A percentile compares a stretch with the other conserved stretches of the same genome.
Evolutionary conservation across 2,888 invertebrate species (phyloP).

Genomic region (Apodemia zela): DNA sequence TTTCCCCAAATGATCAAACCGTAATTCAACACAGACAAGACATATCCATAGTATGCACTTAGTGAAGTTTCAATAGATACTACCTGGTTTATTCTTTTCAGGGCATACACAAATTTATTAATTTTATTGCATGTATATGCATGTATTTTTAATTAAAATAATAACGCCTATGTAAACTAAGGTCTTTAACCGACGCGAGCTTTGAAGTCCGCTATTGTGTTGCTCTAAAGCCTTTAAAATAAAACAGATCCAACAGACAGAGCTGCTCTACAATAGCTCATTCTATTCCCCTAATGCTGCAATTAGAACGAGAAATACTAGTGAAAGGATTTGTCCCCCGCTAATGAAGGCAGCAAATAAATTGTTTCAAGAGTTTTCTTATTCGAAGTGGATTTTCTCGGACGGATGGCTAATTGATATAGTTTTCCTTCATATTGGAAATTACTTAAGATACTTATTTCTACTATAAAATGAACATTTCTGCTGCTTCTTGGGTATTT

Average conservation of each 20-base stretch:
- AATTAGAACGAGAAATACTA: constrained; percentile 64
- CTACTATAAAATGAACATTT: background rate
- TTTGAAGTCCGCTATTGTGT: constrained; percentile 46
- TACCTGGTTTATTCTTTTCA: too few relatives aligned
- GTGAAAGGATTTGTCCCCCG: constrained; percentile 65
- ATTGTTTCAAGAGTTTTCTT: constrained; percentile 37
- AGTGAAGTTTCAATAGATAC: too few relatives aligned
- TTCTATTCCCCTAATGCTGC: constrained; percentile 61
- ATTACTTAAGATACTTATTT: background rate
- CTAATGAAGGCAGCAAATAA: constrained; percentile 64
- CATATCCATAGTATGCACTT: too few relatives aligned
- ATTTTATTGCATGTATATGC: too few relatives aligned
- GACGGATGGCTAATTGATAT: constrained; percentile 11
- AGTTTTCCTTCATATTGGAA: constrained; percentile 11
- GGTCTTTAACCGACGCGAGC: constrained; percentile 40
- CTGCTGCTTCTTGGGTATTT: background rate
- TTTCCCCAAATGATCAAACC: too few relatives aligned
- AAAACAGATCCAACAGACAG: constrained; percentile 52
- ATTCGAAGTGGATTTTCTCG: constrained; percentile 18
- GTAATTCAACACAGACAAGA: too few relatives aligned
- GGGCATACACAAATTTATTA: too few relatives aligned
- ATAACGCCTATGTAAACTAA: constrained; percentile 35
- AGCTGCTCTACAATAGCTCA: constrained; percentile 58
- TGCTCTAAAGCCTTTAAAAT: constrained; percentile 53
- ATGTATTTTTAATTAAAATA: constrained; percentile 18